Evolutionary conservation across 2,888 invertebrate genomes (phyloP).

Genomic region (Drosophila monieri): DNA sequence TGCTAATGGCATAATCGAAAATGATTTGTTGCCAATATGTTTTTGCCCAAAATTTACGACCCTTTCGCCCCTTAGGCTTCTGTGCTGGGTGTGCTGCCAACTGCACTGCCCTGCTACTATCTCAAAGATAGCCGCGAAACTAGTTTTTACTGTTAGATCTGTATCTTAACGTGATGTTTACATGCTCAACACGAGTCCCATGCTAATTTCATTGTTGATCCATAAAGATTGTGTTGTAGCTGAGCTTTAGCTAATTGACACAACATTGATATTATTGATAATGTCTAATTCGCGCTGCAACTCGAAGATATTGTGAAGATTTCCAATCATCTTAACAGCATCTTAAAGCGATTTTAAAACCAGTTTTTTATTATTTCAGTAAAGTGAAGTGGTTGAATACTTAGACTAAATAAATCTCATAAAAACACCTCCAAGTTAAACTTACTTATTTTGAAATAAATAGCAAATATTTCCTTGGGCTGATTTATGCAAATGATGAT

Average conservation of each 20-base stretch:
- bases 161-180: slow-evolving; percentile 30
- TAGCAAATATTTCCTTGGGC: slow-evolving; percentile 15
- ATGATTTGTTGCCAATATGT: slow-evolving; percentile 55
- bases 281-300: slow-evolving; percentile 32
- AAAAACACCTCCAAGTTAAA: not conserved
- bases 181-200: slow-evolving; percentile 34
- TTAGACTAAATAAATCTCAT: no score
- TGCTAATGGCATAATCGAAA: slow-evolving; percentile 55
- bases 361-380: not conserved
- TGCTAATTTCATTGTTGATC: slow-evolving; percentile 43
- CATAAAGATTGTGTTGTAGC: slow-evolving; percentile 35
- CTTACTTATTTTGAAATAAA: slow-evolving; percentile 14
- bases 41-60: slow-evolving; percentile 21
- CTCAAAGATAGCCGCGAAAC: slow-evolving; percentile 31
- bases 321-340: slow-evolving; percentile 21
- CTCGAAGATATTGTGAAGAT: slow-evolving; percentile 6
- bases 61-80: slow-evolving; percentile 32
- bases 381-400: not conserved
- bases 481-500: slow-evolving; percentile 59
- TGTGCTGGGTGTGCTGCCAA: not conserved
- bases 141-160: slow-evolving; percentile 16
- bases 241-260: slow-evolving; percentile 36
- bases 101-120: not conserved
- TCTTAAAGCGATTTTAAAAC: slow-evolving; percentile 13
- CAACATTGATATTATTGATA: slow-evolving; percentile 20